These are phyloP conservation scores for Gryllus bimaculatus DNA, from an alignment of 1,140 invertebrate genomes.

Conservation along the genomic window DNA sequence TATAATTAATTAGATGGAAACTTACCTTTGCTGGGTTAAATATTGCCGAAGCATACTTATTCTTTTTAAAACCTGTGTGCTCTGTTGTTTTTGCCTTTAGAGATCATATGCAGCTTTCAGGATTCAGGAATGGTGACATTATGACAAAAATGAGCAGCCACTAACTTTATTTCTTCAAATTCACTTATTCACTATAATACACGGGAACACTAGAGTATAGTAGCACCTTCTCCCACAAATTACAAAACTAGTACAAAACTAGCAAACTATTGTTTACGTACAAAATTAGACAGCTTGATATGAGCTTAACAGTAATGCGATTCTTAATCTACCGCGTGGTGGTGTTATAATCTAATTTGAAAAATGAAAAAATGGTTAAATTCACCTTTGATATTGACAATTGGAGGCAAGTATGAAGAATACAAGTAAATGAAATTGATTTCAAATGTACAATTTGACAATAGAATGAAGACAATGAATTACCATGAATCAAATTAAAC, in stretches of 20 bases:
- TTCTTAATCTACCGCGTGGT: constrained; percentile 8
- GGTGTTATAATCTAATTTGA: constrained; percentile 12
- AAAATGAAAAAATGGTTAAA: constrained; percentile 10
- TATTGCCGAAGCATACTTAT: too few relatives aligned
- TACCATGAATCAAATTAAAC: not conserved
- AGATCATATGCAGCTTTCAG: not conserved
- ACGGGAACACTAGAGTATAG: constrained; percentile 13
- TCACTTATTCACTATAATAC: constrained; percentile 8
- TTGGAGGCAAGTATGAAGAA: not conserved
- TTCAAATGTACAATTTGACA: not conserved
- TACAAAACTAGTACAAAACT: constrained; percentile 17
- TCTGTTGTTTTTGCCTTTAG: too few relatives aligned
- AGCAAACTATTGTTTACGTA: constrained; percentile 16
- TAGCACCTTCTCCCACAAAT: constrained; percentile 11
- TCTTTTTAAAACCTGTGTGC: too few relatives aligned
- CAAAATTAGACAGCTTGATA: constrained; percentile 14
- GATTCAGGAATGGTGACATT: not conserved
- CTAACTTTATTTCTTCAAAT: constrained; percentile 9
- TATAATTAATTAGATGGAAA: too few relatives aligned
- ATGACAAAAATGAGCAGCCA: constrained; percentile 7
- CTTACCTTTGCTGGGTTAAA: too few relatives aligned
- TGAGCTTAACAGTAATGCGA: constrained; percentile 11
- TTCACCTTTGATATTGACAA: constrained; percentile 9
- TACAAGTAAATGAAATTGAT: not conserved
- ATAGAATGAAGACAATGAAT: not conserved